Evolutionary conservation across 1,140 invertebrate genomes (phyloP).

Genomic region (Magallana angulata): DNA sequence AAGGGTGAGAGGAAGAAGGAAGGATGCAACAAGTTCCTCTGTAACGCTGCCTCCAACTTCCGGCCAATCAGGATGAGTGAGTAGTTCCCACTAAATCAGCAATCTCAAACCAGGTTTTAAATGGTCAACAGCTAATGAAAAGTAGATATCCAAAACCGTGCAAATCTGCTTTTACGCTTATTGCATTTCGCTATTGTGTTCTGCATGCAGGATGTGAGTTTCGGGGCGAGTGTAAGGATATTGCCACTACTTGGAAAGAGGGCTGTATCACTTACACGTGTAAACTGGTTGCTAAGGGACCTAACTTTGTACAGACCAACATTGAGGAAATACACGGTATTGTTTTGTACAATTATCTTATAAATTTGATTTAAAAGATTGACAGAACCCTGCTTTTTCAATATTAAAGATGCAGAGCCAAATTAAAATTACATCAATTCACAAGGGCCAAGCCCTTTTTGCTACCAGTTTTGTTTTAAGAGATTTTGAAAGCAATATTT

Average conservation of each 20-base stretch:
- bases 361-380: too few species aligned
- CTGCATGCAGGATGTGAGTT: slow-evolving; percentile 44
- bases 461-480: too few species aligned
- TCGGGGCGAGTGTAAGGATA: slow-evolving; percentile 44
- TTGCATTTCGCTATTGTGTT: too few species aligned
- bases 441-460: too few species aligned
- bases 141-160: too few species aligned
- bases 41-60: slow-evolving; percentile 51
- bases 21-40: slow-evolving; percentile 54
- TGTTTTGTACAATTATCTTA: background rate
- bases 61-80: slow-evolving; percentile 41
- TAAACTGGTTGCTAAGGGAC: slow-evolving; percentile 42
- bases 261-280: slow-evolving; percentile 50
- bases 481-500: too few species aligned
- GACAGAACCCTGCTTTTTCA: too few species aligned
- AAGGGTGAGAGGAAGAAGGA: slow-evolving; percentile 42
- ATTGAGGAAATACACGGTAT: slow-evolving; percentile 46
- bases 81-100: background rate
- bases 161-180: too few species aligned
- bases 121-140: too few species aligned
- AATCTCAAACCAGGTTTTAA: too few species aligned
- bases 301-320: slow-evolving; percentile 51
- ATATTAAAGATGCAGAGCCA: too few species aligned
- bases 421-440: background rate
- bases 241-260: slow-evolving; percentile 47